Conservation (phyloP, 2,888 invertebrate species). For the Branchinecta sandiegonensis region DNA sequence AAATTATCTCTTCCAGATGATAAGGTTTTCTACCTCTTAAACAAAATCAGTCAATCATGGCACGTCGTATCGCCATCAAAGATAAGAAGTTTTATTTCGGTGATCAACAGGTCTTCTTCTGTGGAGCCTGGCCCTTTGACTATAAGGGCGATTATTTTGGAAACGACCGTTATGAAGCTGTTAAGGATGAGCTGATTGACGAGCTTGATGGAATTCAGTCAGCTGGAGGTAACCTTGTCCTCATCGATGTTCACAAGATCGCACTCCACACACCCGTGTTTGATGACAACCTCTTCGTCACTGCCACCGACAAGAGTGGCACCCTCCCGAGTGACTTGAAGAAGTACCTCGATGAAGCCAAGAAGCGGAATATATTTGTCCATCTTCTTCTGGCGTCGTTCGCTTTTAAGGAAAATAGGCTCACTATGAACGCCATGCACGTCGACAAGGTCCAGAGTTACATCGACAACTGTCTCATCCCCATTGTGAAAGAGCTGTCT, state of each 20-base stretch:
- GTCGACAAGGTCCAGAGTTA: slow-evolving; percentile 1
- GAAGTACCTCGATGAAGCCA: slow-evolving; percentile 11
- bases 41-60: not conserved
- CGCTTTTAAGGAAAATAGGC: not conserved
- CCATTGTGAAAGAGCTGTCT: slow-evolving; percentile 2
- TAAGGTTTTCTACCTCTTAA: no score
- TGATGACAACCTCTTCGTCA: not conserved
- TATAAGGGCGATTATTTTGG: not conserved
- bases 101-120: not conserved
- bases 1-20: no score
- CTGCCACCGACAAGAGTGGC: not conserved
- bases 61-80: not conserved
- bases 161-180: not conserved
- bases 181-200: slow-evolving; percentile 2
- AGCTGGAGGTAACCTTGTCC: not conserved
- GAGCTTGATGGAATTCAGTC: slow-evolving; percentile 10
- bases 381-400: slow-evolving; percentile 1
- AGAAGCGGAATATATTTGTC: slow-evolving; percentile 4
- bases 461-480: slow-evolving; percentile 3
- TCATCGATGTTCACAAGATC: slow-evolving; percentile 6
- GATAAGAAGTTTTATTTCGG: not conserved
- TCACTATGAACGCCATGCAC: not conserved
- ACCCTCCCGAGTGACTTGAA: slow-evolving; percentile 1
- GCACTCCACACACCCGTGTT: not conserved
- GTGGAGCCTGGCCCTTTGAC: slow-evolving; percentile 6